phyloP scores from a whole-genome alignment of 2,797 vertebrate genomes.

The Chelon auratus region DNA sequence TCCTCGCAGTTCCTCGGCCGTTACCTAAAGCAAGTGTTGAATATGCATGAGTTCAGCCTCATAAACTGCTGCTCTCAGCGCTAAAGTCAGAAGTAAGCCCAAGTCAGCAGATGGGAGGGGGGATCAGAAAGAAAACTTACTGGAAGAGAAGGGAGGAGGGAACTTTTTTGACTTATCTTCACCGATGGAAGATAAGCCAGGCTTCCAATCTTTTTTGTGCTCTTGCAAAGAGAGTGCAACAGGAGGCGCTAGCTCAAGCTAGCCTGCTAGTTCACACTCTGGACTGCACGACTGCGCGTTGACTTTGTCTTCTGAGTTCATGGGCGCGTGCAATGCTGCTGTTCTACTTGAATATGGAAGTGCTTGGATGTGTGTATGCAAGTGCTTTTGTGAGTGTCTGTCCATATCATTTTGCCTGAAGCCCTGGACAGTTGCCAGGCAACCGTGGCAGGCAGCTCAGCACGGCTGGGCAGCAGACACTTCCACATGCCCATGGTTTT shows the following conservation, averaged over 20 bases:
- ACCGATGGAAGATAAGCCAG: constrained; percentile 46
- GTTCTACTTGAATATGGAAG: constrained; percentile 59
- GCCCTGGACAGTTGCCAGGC: constrained; percentile 86
- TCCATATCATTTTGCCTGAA: constrained; percentile 79
- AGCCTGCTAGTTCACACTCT: constrained; percentile 12
- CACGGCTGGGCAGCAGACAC: constrained; percentile 70
- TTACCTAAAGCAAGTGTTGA: constrained; percentile 83
- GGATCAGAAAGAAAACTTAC: constrained; percentile 73
- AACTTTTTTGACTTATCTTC: constrained; percentile 69
- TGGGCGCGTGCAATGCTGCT: constrained; percentile 40
- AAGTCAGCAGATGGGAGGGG: constrained; percentile 76
- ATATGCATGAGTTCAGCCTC: constrained; percentile 83
- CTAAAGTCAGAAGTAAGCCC: constrained; percentile 82
- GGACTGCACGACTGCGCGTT: neutral
- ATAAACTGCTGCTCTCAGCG: constrained; percentile 83
- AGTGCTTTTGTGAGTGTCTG: constrained; percentile 72
- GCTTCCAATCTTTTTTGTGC: constrained; percentile 43
- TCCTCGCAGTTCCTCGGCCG: constrained; percentile 73
- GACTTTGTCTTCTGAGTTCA: constrained; percentile 24
- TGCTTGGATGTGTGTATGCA: constrained; percentile 59
- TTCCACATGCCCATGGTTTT: constrained; percentile 67
- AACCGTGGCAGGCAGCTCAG: constrained; percentile 82
- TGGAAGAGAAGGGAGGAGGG: constrained; percentile 52
- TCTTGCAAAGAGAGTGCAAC: constrained; percentile 35
- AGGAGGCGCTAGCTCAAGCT: constrained; percentile 19